A percentile compares a stretch with the other conserved stretches of the same genome.
phyloP scores from a whole-genome alignment of 2,797 vertebrate species.

The Antrozous pallidus region DNA sequence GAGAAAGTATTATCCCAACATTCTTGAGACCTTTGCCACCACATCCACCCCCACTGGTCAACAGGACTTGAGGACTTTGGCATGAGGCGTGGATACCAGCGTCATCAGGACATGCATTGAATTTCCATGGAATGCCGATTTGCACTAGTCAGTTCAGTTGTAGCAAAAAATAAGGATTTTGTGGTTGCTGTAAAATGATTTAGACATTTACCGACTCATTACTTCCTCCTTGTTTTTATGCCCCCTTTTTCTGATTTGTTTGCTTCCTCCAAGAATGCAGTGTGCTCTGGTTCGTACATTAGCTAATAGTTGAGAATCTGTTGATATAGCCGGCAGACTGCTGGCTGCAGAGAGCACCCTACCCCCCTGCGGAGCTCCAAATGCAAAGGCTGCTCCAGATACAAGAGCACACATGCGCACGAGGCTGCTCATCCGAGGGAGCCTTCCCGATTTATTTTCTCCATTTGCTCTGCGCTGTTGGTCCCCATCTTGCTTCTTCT shows the following conservation, averaged over 20 bases:
- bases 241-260: slow-evolving; percentile 57
- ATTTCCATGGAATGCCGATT: slow-evolving; percentile 20
- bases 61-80: slow-evolving; percentile 69
- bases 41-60: slow-evolving; percentile 69
- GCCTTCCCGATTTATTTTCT: slow-evolving; percentile 76
- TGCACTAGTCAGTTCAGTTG: not conserved
- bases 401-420: slow-evolving; percentile 69
- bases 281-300: slow-evolving; percentile 55
- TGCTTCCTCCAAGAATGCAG: slow-evolving; percentile 60
- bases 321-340: slow-evolving; percentile 69
- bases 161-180: slow-evolving; percentile 13
- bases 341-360: slow-evolving; percentile 72
- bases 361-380: slow-evolving; percentile 74
- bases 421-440: slow-evolving; percentile 68
- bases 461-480: slow-evolving; percentile 70
- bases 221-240: slow-evolving; percentile 50
- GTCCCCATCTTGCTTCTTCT: slow-evolving; percentile 72
- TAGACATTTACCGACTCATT: slow-evolving; percentile 44
- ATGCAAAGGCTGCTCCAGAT: slow-evolving; percentile 76
- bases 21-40: slow-evolving; percentile 62
- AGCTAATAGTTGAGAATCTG: slow-evolving; percentile 71
- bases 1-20: slow-evolving; percentile 60
- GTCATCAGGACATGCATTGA: slow-evolving; percentile 53
- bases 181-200: not conserved
- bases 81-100: slow-evolving; percentile 59